Percentiles rank a stretch among this genome's conserved stretches.
These are phyloP conservation scores for Agrotis clavis DNA, from an alignment of 2,888 invertebrate species.

Conservation along the genomic window DNA sequence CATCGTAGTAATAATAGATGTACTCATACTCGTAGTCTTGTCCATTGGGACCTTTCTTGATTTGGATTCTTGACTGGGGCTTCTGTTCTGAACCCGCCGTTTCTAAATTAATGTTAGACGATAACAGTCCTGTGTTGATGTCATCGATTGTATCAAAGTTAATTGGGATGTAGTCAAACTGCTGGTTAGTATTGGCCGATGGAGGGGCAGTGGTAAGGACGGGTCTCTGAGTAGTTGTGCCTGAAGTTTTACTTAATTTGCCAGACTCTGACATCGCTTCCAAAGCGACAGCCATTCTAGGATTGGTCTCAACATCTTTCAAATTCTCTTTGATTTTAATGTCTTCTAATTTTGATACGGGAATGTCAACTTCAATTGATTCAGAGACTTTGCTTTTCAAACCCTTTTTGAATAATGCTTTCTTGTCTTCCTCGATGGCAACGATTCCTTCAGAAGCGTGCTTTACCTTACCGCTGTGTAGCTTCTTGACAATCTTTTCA, in stretches of 20 bases:
- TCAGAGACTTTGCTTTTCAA: slow-evolving; percentile 83
- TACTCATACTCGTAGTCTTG: slow-evolving; percentile 98
- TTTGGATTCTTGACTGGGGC: slow-evolving; percentile 94
- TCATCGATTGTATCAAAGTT: slow-evolving; percentile 89
- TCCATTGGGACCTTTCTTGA: slow-evolving; percentile 97
- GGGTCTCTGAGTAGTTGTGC: slow-evolving; percentile 90
- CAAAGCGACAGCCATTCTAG: slow-evolving; percentile 84
- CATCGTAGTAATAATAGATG: slow-evolving; percentile 97
- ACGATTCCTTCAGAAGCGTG: slow-evolving; percentile 86
- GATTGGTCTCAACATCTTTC: slow-evolving; percentile 86
- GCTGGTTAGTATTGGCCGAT: slow-evolving; percentile 73
- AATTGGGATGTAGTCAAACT: slow-evolving; percentile 86
- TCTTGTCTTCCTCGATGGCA: slow-evolving; percentile 88
- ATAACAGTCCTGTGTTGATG: slow-evolving; percentile 86
- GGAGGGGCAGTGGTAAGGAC: slow-evolving; percentile 90
- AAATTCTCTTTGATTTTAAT: slow-evolving; percentile 89
- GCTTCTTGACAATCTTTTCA: slow-evolving; percentile 86
- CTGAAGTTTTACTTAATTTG: slow-evolving; percentile 80
- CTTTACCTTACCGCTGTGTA: slow-evolving; percentile 82
- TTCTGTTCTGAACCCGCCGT: slow-evolving; percentile 93
- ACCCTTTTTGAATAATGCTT: slow-evolving; percentile 79
- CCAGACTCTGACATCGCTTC: slow-evolving; percentile 89
- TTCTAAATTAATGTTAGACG: slow-evolving; percentile 90
- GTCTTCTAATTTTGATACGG: slow-evolving; percentile 87
- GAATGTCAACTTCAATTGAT: slow-evolving; percentile 87